A percentile compares a stretch with the other conserved stretches of the same genome.
phyloP scores from a whole-genome alignment of 2,888 invertebrate genomes.

The Pyralis farinalis region DNA sequence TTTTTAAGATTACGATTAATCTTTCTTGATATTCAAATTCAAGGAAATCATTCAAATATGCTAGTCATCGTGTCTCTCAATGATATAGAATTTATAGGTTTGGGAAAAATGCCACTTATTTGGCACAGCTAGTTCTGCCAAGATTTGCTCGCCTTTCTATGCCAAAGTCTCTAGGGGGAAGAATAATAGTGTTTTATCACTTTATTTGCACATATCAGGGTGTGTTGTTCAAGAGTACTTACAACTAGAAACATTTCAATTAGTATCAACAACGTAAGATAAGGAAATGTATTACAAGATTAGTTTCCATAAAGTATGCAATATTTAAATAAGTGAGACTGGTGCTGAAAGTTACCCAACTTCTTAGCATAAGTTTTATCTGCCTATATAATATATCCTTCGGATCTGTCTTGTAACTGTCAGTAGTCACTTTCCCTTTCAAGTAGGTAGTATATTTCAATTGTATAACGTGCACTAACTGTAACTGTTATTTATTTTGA shows the following conservation, averaged over 20 bases:
- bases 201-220: no score
- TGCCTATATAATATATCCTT: background rate
- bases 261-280: background rate
- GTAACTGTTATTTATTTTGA: no score
- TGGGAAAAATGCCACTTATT: background rate
- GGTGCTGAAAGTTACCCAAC: background rate
- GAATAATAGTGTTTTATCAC: no score
- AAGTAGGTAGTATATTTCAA: background rate
- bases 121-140: background rate
- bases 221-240: no score
- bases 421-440: background rate
- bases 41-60: no score
- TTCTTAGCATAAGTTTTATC: background rate
- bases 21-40: no score
- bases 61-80: no score
- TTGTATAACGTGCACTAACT: background rate
- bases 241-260: background rate
- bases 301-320: background rate
- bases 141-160: background rate
- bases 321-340: background rate
- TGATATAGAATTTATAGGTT: no score
- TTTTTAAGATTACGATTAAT: no score
- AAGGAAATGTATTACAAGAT: background rate
- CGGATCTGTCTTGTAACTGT: background rate
- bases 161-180: no score